A percentile compares a stretch with the other conserved stretches of the same genome.
These are phyloP conservation scores for Genyomyrus donnyi DNA, from an alignment of 2,113 vertebrate genomes.

Conservation along the genomic window DNA sequence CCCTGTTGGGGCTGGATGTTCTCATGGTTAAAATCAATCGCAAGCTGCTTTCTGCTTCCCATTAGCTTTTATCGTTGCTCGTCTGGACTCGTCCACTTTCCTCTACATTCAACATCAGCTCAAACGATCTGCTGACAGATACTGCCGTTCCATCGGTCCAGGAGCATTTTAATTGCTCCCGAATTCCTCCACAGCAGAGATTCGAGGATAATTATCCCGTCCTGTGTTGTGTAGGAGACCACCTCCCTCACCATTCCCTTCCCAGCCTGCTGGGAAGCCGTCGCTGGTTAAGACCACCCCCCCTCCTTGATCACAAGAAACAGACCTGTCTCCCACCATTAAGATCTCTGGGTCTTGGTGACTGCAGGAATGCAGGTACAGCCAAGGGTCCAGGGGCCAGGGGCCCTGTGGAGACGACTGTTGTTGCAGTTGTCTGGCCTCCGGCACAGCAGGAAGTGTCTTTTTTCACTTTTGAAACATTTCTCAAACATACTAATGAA, in stretches of 20 bases:
- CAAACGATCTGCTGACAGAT: neutral
- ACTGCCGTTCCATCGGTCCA: neutral
- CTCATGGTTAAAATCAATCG: neutral
- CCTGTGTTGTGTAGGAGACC: neutral
- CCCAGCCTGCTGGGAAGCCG: neutral
- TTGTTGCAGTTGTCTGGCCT: neutral
- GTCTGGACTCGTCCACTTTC: neutral
- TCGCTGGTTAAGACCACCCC: neutral
- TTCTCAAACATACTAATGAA: neutral
- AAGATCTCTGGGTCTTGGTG: neutral
- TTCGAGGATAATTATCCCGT: neutral
- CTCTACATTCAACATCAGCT: neutral
- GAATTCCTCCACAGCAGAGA: neutral
- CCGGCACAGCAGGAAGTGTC: neutral
- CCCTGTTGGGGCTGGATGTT: neutral
- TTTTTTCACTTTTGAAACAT: neutral
- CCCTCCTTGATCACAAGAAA: neutral
- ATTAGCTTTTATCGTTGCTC: neutral
- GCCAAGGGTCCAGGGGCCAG: neutral
- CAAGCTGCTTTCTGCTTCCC: neutral
- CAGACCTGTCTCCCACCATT: slow-evolving; percentile 3
- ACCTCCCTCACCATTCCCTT: neutral
- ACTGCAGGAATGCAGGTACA: neutral
- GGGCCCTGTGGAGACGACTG: neutral
- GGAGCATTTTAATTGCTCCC: neutral